A percentile compares a stretch with the other conserved stretches of the same genome.
Evolutionary conservation across 2,113 vertebrate species (phyloP).

Genomic region (Menidia beryllina): DNA sequence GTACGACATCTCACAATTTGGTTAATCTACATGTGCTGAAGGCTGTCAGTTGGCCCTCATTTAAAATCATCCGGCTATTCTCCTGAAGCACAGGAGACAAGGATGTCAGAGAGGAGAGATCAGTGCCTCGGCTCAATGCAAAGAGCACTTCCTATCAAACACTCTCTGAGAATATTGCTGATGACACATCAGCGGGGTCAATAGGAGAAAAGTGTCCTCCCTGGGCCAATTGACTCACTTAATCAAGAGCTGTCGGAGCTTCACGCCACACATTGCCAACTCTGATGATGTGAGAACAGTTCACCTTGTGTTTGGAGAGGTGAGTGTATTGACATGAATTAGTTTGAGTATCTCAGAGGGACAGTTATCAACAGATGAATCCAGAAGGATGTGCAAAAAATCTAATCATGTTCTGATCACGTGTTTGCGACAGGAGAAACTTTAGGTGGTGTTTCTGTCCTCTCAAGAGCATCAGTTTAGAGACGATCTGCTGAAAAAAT

Average conservation of each 20-base stretch:
- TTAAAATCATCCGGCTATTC: conserved; percentile 66
- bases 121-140: conserved; percentile 66
- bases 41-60: conserved; percentile 63
- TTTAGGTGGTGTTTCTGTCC: not conserved
- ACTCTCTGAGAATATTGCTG: conserved; percentile 69
- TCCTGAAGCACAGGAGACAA: conserved; percentile 57
- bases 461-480: not conserved
- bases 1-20: conserved; percentile 21
- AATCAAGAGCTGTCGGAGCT: conserved; percentile 61
- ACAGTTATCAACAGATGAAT: conserved; percentile 25
- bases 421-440: not conserved
- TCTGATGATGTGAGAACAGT: conserved; percentile 41
- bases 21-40: conserved; percentile 45
- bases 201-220: conserved; percentile 70
- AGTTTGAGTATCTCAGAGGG: conserved; percentile 35
- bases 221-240: conserved; percentile 70
- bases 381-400: conserved; percentile 27
- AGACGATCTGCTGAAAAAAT: not conserved
- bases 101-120: conserved; percentile 61
- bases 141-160: conserved; percentile 70
- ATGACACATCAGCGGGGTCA: conserved; percentile 79
- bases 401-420: conserved; percentile 24
- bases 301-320: conserved; percentile 63
- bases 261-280: conserved; percentile 8
- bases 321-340: conserved; percentile 42